Conservation (phyloP, 1,140 invertebrate species). For the Caerostris extrusa region DNA sequence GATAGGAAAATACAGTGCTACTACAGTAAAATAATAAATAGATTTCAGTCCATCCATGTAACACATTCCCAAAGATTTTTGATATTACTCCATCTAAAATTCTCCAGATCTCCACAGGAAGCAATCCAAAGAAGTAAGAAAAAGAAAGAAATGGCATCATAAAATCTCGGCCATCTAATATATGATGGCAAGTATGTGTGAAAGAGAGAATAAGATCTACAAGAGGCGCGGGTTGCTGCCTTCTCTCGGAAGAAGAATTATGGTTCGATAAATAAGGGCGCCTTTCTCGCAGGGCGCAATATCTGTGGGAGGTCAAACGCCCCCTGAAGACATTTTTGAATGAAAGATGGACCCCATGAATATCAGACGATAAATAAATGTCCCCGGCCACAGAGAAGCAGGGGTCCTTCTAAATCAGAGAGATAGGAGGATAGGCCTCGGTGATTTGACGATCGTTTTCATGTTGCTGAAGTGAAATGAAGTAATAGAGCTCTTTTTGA, state of each 20-base stretch:
- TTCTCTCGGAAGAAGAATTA: slow-evolving; percentile 45
- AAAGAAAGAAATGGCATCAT: no score
- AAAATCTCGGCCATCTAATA: not conserved
- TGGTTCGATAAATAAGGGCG: slow-evolving; percentile 61
- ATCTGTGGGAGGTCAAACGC: slow-evolving; percentile 56
- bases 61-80: no score
- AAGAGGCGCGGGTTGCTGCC: not conserved
- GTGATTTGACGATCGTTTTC: slow-evolving; percentile 71
- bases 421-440: slow-evolving; percentile 27
- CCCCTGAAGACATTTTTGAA: slow-evolving; percentile 39
- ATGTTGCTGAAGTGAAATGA: slow-evolving; percentile 58
- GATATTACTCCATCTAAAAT: no score
- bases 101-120: no score
- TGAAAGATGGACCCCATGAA: slow-evolving; percentile 59
- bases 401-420: slow-evolving; percentile 52
- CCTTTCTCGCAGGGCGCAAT: slow-evolving; percentile 19
- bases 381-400: not conserved
- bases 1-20: no score
- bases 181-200: slow-evolving; percentile 2
- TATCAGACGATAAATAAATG: slow-evolving; percentile 63
- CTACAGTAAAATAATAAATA: no score
- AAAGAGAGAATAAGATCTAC: slow-evolving; percentile 12
- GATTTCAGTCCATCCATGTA: no score
- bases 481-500: not conserved
- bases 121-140: no score